Evolutionary conservation across 2,797 vertebrate genomes (phyloP).

Genomic region (Sylvia borin): DNA sequence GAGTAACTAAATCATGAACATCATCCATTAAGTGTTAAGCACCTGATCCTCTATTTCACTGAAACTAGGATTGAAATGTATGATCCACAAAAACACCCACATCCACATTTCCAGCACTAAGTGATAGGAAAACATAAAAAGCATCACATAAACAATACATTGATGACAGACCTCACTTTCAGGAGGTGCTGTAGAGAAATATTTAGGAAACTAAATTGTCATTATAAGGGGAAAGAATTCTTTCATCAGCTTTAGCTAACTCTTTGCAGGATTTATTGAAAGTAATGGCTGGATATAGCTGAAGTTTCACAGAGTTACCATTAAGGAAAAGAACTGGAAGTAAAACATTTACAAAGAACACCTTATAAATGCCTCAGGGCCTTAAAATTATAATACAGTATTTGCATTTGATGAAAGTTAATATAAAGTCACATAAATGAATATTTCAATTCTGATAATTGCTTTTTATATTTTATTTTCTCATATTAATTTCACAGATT

Average conservation of each 20-base stretch:
- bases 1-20: background rate
- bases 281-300: background rate
- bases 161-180: background rate
- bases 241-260: background rate
- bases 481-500: background rate
- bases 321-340: background rate
- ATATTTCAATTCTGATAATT: background rate
- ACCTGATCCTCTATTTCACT: background rate
- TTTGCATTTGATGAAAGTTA: background rate
- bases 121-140: background rate
- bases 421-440: background rate
- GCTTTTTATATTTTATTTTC: background rate
- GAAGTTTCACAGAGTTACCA: background rate
- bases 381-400: background rate
- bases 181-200: background rate
- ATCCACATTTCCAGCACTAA: background rate
- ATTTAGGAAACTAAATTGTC: background rate
- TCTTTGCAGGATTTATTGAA: background rate
- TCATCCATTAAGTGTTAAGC: background rate
- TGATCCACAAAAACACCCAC: background rate
- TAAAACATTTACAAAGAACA: background rate
- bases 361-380: background rate
- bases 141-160: background rate
- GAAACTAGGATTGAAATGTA: background rate
- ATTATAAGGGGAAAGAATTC: background rate